Evolutionary conservation across 2,113 vertebrate genomes (phyloP).

Genomic region (Tachycineta bicolor): DNA sequence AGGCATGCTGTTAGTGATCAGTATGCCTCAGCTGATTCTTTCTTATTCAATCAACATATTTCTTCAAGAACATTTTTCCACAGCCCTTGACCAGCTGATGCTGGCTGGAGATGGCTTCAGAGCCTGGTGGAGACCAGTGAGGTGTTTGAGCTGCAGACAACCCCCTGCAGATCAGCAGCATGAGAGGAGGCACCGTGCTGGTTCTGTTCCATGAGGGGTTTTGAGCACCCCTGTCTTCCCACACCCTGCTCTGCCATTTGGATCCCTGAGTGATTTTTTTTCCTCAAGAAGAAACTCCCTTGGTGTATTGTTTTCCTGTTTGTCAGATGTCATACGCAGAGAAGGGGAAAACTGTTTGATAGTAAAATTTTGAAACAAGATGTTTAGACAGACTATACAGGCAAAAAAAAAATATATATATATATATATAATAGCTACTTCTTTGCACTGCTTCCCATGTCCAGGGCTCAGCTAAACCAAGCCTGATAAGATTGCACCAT

Average conservation of each 20-base stretch:
- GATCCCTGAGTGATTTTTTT: background rate
- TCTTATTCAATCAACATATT: background rate
- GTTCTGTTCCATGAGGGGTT: background rate
- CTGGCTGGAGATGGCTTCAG: background rate
- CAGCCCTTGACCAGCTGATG: background rate
- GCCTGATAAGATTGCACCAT: background rate
- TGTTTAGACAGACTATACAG: background rate
- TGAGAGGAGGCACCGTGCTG: fast-evolving
- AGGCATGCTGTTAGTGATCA: background rate
- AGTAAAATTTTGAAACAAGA: background rate
- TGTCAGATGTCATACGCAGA: background rate
- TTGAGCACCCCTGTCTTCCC: background rate
- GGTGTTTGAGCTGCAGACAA: background rate
- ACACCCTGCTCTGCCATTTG: background rate
- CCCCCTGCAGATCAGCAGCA: background rate
- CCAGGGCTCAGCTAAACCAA: background rate
- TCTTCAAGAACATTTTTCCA: background rate
- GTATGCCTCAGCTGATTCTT: background rate
- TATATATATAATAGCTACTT: too few relatives aligned
- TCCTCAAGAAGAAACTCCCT: background rate
- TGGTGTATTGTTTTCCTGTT: background rate
- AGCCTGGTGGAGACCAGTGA: background rate
- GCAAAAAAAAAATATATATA: background rate
- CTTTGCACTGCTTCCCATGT: background rate
- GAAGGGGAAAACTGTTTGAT: background rate